These are phyloP conservation scores for Drosophila melanogaster DNA, from an alignment of 1,140 invertebrate species.

Conservation along the genomic window DNA sequence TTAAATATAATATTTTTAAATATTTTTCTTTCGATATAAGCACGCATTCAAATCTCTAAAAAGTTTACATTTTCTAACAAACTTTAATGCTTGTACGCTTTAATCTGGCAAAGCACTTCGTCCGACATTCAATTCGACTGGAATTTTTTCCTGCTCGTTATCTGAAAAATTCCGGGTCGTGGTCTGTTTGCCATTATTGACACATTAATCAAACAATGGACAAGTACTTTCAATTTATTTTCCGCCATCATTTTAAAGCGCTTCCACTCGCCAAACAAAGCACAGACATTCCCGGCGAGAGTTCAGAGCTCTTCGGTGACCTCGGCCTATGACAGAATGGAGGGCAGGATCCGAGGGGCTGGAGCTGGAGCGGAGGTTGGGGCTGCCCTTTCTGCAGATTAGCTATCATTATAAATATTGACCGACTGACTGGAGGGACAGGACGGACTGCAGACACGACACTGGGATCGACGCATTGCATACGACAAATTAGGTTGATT, in stretches of 20 bases:
- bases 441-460: constrained; percentile 36
- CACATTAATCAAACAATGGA: constrained; percentile 81
- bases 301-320: constrained; percentile 37
- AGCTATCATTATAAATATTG: constrained; percentile 82
- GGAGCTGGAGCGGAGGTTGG: background rate
- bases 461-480: constrained; percentile 48
- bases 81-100: constrained; percentile 4
- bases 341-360: background rate
- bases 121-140: constrained; percentile 19
- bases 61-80: background rate
- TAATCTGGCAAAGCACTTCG: constrained; percentile 27
- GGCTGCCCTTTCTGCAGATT: constrained; percentile 55
- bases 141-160: constrained; percentile 17
- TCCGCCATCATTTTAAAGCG: constrained; percentile 63
- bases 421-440: constrained; percentile 51
- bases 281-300: constrained; percentile 29
- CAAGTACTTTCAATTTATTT: constrained; percentile 81
- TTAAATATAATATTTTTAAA: no score
- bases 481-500: constrained; percentile 82
- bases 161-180: constrained; percentile 32
- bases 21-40: no score
- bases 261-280: constrained; percentile 41
- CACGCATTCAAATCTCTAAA: no score
- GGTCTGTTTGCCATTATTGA: constrained; percentile 69
- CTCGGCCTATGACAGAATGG: constrained; percentile 26